Base-by-base conservation (phyloP, 2,888 invertebrate genomes). In the Scaptomyza flava region DNA sequence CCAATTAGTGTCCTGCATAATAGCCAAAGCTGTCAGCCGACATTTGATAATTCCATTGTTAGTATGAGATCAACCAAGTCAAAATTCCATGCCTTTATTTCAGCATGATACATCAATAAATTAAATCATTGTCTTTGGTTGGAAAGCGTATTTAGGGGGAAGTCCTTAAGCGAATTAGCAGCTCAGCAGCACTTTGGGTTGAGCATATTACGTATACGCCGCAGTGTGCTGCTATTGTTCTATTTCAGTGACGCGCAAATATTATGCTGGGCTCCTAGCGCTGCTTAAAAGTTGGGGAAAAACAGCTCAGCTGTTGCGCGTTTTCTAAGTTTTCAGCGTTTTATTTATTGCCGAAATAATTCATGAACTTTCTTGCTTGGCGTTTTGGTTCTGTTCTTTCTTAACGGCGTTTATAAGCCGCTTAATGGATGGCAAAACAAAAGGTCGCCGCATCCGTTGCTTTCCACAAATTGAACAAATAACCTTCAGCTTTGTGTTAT, bases 361-460 rank as follows among this genome's bases (percentile, higher is more conserved):
- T 75, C 71, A 75, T 75, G 75, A 71, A 48, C 52, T 75, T 71
- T 46, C 31, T 23, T 45, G 12, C n/a, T 3, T 20, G 46, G 6
- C 17, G 36, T 45, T 48, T 23, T 34, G 11, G 34, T 20, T 20
- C 11, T 36, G 63, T 66, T 33, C 3, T 11, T 34, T 34, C 4
- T 11, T 59, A 67, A 67, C 57, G 65, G 63, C 56, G 58, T 60
- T 77, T 68, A 70, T 86, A 83, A 81, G 81, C 86, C 62, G 64
- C 84, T 75, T 84, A 86, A 84, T 86, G 86, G 86, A 70, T 72
- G 71, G 84, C 68, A 73, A 75, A 77, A 83, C 77, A 83, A 86
- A 79, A 75, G 72, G 74, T 74, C 72, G 72, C 68, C 70, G 56
- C 74, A 80, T 76, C 72, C 72, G 66, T 36, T 50, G 59, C 50